A percentile compares a stretch with the other conserved stretches of the same genome.
Conservation (phyloP, 1,140 invertebrate genomes). For the Aphelinus certus region DNA sequence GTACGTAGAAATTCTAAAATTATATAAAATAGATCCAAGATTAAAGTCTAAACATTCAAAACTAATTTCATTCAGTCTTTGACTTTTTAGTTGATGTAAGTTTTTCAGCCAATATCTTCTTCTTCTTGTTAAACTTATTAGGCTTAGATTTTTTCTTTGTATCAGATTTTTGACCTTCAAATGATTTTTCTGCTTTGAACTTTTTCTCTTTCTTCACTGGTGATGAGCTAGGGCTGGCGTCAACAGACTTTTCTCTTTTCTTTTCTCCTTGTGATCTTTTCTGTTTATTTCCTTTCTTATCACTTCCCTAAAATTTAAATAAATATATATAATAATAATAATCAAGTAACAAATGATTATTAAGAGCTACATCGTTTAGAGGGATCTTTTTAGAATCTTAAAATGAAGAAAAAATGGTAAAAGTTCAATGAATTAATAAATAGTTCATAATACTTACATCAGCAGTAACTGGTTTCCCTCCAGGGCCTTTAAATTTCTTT, state of each 20-base stretch:
- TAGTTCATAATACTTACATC: slow-evolving; percentile 39
- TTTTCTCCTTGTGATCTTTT: slow-evolving; percentile 42
- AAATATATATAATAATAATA: slow-evolving; percentile 15
- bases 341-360: background rate
- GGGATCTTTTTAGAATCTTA: no score
- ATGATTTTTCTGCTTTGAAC: slow-evolving; percentile 22
- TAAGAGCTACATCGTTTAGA: no score
- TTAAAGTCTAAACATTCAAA: slow-evolving; percentile 32
- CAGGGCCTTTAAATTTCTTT: slow-evolving; percentile 22
- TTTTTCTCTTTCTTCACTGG: slow-evolving; percentile 42
- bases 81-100: slow-evolving; percentile 48
- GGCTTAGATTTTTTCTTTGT: slow-evolving; percentile 54
- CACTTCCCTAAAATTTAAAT: slow-evolving; percentile 32
- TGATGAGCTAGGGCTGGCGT: slow-evolving; percentile 1
- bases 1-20: slow-evolving; percentile 25
- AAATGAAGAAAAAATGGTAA: no score
- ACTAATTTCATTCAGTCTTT: slow-evolving; percentile 34
- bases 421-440: background rate
- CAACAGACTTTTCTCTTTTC: slow-evolving; percentile 36
- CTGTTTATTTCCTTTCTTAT: slow-evolving; percentile 34
- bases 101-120: slow-evolving; percentile 55
- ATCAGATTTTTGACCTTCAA: slow-evolving; percentile 55
- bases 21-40: slow-evolving; percentile 35
- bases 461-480: background rate
- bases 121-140: slow-evolving; percentile 55